Conservation (phyloP, 2,797 vertebrate genomes). For the Danio albolineatus region DNA sequence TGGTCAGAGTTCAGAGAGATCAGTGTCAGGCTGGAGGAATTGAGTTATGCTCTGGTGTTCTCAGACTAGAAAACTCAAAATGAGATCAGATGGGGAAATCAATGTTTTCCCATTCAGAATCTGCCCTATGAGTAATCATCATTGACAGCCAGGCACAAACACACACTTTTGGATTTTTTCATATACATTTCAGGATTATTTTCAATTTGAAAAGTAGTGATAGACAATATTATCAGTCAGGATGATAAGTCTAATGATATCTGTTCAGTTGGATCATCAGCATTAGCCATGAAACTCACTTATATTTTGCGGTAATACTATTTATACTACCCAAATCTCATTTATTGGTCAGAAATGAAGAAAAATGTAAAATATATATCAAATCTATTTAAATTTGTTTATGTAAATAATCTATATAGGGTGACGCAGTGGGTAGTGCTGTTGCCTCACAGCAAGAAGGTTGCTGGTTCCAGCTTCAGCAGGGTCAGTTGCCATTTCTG, state of each 20-base stretch:
- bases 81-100: conserved; percentile 67
- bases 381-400: no score
- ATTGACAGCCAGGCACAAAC: conserved; percentile 68
- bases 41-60: conserved; percentile 6
- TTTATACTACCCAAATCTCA: no score
- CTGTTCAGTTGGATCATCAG: not conserved
- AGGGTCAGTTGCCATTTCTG: no score
- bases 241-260: not conserved
- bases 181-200: not conserved
- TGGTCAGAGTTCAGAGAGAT: not conserved
- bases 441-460: no score
- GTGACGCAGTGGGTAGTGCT: no score
- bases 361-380: no score
- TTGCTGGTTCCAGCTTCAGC: no score
- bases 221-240: no score
- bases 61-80: conserved; percentile 65
- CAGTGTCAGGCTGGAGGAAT: not conserved
- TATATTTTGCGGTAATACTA: not conserved
- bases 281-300: not conserved
- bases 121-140: conserved; percentile 98
- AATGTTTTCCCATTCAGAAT: conserved; percentile 77
- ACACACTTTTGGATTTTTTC: not conserved
- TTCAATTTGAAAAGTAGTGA: not conserved
- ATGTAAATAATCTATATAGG: no score
- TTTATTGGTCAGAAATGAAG: no score